Evolutionary conservation across 2,888 invertebrate species (phyloP).

Genomic region (Mactromeris polynyma): DNA sequence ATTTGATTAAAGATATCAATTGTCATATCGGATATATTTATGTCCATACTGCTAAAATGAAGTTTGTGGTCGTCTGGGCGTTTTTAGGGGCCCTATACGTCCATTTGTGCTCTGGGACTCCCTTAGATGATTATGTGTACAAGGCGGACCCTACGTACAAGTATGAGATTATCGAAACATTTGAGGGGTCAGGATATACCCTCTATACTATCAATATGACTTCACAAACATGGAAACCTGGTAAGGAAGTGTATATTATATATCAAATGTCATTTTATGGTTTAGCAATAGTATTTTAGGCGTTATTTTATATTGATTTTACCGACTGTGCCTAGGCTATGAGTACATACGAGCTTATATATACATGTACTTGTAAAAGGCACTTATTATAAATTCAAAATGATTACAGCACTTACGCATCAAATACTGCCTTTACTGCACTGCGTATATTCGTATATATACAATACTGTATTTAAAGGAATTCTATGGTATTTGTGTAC

Average conservation of each 20-base stretch:
- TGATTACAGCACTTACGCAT: too few relatives aligned
- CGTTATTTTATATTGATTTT: too few relatives aligned
- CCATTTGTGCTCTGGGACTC: slow-evolving; percentile 57
- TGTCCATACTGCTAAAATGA: neutral
- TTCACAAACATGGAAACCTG: slow-evolving; percentile 79
- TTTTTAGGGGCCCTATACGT: slow-evolving; percentile 3
- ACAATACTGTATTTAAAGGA: too few relatives aligned
- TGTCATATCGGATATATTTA: neutral
- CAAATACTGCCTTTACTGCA: too few relatives aligned
- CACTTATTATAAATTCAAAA: too few relatives aligned
- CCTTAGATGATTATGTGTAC: slow-evolving; percentile 79
- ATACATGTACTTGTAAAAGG: too few relatives aligned
- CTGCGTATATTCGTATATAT: too few relatives aligned
- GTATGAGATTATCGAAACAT: slow-evolving; percentile 69
- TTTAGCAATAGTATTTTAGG: too few relatives aligned
- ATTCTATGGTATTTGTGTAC: too few relatives aligned
- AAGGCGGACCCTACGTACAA: slow-evolving; percentile 74
- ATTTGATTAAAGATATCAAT: neutral
- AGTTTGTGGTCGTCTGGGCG: neutral
- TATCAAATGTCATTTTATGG: too few relatives aligned
- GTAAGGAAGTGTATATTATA: slow-evolving; percentile 52
- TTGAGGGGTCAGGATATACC: slow-evolving; percentile 70
- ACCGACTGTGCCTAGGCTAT: too few relatives aligned
- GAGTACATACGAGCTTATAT: too few relatives aligned
- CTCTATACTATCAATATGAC: slow-evolving; percentile 79